phyloP scores from a whole-genome alignment of 2,797 vertebrate species.

The Cynodonichthys magdalenae region DNA sequence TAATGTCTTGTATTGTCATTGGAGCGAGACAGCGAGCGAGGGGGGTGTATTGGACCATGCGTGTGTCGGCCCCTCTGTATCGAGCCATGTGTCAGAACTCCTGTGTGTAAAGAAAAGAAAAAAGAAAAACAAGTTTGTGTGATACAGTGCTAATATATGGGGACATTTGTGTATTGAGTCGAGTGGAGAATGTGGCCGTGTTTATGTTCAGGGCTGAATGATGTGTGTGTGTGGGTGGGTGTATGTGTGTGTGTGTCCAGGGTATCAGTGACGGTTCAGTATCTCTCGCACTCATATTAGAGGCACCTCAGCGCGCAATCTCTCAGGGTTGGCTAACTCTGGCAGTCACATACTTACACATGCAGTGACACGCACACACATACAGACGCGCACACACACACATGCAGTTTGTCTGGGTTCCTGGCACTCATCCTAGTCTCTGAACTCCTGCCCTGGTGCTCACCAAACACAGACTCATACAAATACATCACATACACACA shows the following conservation, averaged over 20 bases:
- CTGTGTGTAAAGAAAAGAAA: not conserved
- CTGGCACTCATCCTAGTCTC: conserved; percentile 56
- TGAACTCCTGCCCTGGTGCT: conserved; percentile 69
- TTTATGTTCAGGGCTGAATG: conserved; percentile 49
- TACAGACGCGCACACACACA: conserved; percentile 31
- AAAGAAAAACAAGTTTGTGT: conserved; percentile 19
- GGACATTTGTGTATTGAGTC: conserved; percentile 34
- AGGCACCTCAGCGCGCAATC: conserved; percentile 77
- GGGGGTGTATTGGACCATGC: conserved; percentile 61
- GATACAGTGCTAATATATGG: conserved; percentile 32
- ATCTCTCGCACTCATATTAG: conserved; percentile 74
- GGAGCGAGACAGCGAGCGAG: conserved; percentile 58
- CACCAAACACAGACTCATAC: conserved; percentile 51
- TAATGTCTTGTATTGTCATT: conserved; percentile 70
- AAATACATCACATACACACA: conserved; percentile 55
- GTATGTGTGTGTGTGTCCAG: conserved; percentile 55
- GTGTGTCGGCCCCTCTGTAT: conserved; percentile 59
- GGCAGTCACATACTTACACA: conserved; percentile 69
- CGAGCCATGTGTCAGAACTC: conserved; percentile 50
- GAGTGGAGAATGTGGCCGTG: conserved; percentile 36
- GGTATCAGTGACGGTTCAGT: conserved; percentile 80
- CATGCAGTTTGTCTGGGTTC: conserved; percentile 55
- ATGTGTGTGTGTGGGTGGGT: conserved; percentile 25
- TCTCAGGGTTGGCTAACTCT: conserved; percentile 72
- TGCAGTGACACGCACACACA: conserved; percentile 51